These are phyloP conservation scores for Clitarchus hookeri DNA, from an alignment of 2,888 invertebrate species.

Conservation along the genomic window DNA sequence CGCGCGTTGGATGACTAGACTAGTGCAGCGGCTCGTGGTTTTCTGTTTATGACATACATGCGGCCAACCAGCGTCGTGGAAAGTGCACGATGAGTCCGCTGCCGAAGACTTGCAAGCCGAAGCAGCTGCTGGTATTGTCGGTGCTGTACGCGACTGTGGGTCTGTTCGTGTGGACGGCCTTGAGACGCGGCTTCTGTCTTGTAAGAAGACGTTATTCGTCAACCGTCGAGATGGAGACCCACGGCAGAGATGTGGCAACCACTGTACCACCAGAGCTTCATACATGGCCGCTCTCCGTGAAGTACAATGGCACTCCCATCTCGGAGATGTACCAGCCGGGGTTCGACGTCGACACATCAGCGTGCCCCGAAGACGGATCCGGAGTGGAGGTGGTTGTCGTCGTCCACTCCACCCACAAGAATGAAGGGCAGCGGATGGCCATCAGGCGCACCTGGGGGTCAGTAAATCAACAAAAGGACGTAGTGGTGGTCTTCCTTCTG, in stretches of 20 bases:
- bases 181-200: not conserved
- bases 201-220: not conserved
- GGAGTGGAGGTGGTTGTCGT: not conserved
- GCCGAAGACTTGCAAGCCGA: too few species aligned
- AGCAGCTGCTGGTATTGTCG: not conserved
- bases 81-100: too few species aligned
- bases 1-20: too few species aligned
- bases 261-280: not conserved
- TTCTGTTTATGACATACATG: too few species aligned
- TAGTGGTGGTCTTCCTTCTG: slow-evolving; percentile 69
- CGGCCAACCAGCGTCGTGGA: too few species aligned
- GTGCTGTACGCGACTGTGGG: not conserved
- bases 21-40: too few species aligned
- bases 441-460: slow-evolving; percentile 84
- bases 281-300: not conserved
- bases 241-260: not conserved
- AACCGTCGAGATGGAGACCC: not conserved
- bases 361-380: not conserved
- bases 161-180: not conserved
- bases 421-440: slow-evolving; percentile 70
- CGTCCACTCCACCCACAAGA: slow-evolving; percentile 66
- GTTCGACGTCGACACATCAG: not conserved
- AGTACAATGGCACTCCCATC: not conserved
- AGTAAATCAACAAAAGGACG: slow-evolving; percentile 63
- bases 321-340: not conserved